These are phyloP conservation scores for Otolemur crassicaudatus DNA, from an alignment of 2,797 vertebrate genomes.

Conservation along the genomic window DNA sequence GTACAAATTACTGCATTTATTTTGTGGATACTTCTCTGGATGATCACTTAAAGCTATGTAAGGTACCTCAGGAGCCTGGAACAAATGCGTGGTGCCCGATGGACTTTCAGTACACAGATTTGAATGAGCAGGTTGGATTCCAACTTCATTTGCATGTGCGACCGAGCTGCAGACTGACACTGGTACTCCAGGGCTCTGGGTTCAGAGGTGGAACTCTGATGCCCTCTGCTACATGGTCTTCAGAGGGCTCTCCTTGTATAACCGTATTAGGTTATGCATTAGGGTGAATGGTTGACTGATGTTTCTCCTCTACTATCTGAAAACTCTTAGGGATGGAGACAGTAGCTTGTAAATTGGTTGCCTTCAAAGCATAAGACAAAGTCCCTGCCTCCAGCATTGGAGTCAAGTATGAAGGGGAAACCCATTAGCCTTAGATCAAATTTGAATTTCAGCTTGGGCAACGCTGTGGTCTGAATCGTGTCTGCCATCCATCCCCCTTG, in stretches of 20 bases:
- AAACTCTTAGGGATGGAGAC: neutral
- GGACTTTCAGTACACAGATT: neutral
- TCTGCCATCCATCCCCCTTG: neutral
- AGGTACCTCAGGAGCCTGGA: neutral
- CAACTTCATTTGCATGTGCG: neutral
- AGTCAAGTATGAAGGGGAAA: neutral
- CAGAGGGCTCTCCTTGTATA: neutral
- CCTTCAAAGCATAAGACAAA: neutral
- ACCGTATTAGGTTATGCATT: neutral
- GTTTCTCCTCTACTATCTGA: neutral
- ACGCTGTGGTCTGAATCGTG: neutral
- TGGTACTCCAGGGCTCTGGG: neutral
- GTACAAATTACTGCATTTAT: neutral
- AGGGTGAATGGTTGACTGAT: neutral
- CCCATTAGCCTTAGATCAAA: neutral
- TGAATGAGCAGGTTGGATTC: neutral
- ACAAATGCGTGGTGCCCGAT: accelerated
- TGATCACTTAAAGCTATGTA: neutral
- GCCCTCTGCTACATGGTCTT: accelerated
- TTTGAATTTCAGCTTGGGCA: neutral
- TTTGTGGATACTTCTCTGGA: neutral
- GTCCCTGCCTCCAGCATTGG: neutral
- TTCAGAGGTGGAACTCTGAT: neutral
- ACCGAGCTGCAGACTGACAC: no score
- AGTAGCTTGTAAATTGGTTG: neutral